Evolutionary conservation across 1,140 invertebrate genomes (phyloP).

Genomic region (Calosoma granatense): DNA sequence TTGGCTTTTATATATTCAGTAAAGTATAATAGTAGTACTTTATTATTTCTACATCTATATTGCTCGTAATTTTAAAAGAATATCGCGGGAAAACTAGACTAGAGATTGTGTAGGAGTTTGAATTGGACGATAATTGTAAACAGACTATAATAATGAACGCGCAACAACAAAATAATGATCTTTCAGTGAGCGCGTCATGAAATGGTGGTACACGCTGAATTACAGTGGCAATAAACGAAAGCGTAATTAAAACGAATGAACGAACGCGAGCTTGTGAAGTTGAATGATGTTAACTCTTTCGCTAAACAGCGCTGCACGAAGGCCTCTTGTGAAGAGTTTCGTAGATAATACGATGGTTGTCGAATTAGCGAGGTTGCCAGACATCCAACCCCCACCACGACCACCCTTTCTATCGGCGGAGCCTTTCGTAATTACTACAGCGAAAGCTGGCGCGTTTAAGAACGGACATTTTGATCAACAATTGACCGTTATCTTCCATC

Average conservation of each 20-base stretch:
- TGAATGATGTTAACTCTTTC: conserved; percentile 2
- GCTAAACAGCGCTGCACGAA: neutral
- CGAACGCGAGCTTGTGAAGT: neutral
- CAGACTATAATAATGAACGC: no score
- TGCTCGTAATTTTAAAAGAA: no score
- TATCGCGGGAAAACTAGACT: no score
- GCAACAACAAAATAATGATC: neutral
- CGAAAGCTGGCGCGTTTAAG: neutral
- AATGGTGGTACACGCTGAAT: neutral
- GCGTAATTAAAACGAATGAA: neutral
- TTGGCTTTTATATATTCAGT: no score
- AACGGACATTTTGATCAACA: conserved; percentile 3
- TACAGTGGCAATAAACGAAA: neutral
- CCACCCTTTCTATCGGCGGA: neutral
- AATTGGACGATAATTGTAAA: no score
- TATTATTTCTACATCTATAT: no score
- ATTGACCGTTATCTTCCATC: neutral
- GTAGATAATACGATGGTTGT: conserved; percentile 2
- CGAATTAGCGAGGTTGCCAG: conserved; percentile 4
- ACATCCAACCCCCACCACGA: neutral
- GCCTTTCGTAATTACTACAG: neutral
- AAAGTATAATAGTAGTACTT: no score
- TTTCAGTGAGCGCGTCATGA: neutral
- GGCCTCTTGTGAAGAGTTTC: neutral
- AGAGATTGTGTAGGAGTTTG: no score